Evolutionary conservation across 2,888 invertebrate species (phyloP).

Genomic region (Flabesymbios commensalis): DNA sequence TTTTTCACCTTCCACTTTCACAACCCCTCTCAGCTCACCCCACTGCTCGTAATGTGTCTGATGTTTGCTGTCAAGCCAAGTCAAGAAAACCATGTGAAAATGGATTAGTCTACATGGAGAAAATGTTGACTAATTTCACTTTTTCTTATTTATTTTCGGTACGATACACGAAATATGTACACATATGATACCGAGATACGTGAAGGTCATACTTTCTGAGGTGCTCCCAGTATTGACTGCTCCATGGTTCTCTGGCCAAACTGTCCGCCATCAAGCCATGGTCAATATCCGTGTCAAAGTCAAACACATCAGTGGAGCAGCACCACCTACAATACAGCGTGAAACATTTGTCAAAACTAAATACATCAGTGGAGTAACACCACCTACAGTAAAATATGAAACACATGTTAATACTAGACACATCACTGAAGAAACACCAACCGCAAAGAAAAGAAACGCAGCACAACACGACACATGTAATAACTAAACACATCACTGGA

Average conservation of each 20-base stretch:
- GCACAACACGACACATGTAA: neutral
- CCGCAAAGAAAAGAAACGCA: neutral
- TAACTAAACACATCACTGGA: no score
- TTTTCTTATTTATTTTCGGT: no score
- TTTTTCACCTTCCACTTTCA: conserved; percentile 47
- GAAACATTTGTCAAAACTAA: no score
- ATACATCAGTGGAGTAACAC: no score
- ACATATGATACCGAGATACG: no score
- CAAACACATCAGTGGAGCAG: conserved; percentile 48
- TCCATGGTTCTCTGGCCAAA: conserved; percentile 54
- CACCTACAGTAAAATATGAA: neutral
- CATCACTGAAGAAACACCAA: neutral
- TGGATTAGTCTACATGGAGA: neutral
- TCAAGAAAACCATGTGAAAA: neutral
- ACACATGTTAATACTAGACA: neutral
- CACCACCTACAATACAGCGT: conserved; percentile 49
- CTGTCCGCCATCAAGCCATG: conserved; percentile 43
- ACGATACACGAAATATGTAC: no score
- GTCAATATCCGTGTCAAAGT: conserved; percentile 50
- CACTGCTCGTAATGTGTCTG: conserved; percentile 58
- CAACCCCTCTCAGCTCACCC: conserved; percentile 52
- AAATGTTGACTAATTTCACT: no score
- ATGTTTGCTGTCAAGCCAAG: conserved; percentile 39
- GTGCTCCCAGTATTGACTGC: conserved; percentile 41
- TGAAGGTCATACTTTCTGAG: conserved; percentile 45